Percentiles rank a stretch among this genome's conserved stretches.
Evolutionary conservation across 2,888 invertebrate species (phyloP).

Genomic region (Heliconius ismenius): DNA sequence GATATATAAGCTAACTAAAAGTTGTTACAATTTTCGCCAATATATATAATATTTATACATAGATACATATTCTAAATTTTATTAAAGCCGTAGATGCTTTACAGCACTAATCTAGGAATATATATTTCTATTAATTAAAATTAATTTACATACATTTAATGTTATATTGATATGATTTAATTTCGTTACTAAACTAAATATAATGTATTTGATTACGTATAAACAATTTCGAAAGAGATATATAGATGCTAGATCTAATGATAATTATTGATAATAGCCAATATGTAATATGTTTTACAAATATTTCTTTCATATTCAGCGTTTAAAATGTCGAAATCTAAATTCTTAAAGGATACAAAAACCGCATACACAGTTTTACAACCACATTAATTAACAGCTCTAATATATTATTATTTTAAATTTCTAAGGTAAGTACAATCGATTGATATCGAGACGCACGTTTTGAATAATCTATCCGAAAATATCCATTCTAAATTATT

Average conservation of each 20-base stretch:
- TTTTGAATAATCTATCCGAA: slow-evolving; percentile 71
- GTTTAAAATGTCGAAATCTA: slow-evolving; percentile 28
- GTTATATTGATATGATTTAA: slow-evolving; percentile 52
- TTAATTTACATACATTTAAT: slow-evolving; percentile 44
- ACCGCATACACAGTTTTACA: slow-evolving; percentile 47
- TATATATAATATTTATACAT: slow-evolving; percentile 30
- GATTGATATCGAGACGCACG: slow-evolving; percentile 52
- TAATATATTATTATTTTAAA: slow-evolving; percentile 27
- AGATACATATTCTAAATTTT: slow-evolving; percentile 40
- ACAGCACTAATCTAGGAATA: slow-evolving; percentile 51
- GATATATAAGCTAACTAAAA: slow-evolving; percentile 53
- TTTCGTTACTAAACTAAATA: slow-evolving; percentile 36
- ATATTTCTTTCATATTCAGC: slow-evolving; percentile 28
- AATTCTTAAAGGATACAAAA: slow-evolving; percentile 53
- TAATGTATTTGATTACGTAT: slow-evolving; percentile 43
- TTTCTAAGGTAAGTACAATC: slow-evolving; percentile 39
- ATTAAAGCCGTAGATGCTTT: slow-evolving; percentile 64
- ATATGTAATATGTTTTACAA: slow-evolving; percentile 19
- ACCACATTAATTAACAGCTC: slow-evolving; percentile 30
- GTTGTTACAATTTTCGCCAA: slow-evolving; percentile 39
- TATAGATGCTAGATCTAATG: slow-evolving; percentile 9
- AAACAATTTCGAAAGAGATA: slow-evolving; percentile 33
- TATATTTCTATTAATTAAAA: slow-evolving; percentile 38
- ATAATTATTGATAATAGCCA: slow-evolving; percentile 3
- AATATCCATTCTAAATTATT: slow-evolving; percentile 65